These are phyloP conservation scores for Stichodactyla mertensii DNA, from an alignment of 64 coral and sea anemone species.

Conservation along the genomic window DNA sequence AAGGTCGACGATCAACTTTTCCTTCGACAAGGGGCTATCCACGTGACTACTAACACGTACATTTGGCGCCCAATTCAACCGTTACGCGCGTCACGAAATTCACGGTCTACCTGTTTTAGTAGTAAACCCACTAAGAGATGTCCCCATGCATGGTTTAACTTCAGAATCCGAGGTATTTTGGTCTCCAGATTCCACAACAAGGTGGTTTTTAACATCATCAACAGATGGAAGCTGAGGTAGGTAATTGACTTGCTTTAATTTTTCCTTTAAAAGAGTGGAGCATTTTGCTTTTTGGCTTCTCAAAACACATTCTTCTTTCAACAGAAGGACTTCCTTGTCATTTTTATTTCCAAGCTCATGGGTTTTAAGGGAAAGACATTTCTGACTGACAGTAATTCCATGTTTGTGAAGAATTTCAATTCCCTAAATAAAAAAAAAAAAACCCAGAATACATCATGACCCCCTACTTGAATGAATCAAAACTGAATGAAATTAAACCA, in stretches of 20 bases:
- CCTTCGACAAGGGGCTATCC: too few relatives aligned
- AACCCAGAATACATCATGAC: background rate
- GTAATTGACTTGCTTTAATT: background rate
- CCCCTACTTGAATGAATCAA: too few relatives aligned
- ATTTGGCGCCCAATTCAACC: too few relatives aligned
- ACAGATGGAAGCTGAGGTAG: conserved; percentile 15
- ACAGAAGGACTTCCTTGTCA: background rate
- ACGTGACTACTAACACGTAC: too few relatives aligned
- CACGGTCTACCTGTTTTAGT: too few relatives aligned
- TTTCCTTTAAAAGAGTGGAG: background rate
- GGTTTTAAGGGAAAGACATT: conserved; percentile 2
- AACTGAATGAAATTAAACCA: background rate
- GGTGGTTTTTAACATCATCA: background rate
- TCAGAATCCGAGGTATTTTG: background rate
- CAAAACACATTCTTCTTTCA: conserved; percentile 1
- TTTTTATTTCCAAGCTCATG: background rate
- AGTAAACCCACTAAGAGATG: background rate
- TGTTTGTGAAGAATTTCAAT: conserved; percentile 16
- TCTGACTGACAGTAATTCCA: conserved; percentile 20
- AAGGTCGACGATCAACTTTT: too few relatives aligned
- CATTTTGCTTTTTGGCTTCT: background rate
- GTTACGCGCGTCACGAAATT: too few relatives aligned
- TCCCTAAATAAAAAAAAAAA: background rate
- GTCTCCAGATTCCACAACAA: too few relatives aligned
- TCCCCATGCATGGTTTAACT: background rate